Base-by-base conservation (phyloP, 2,888 invertebrate species). In the Willowsia nigromaculata region DNA sequence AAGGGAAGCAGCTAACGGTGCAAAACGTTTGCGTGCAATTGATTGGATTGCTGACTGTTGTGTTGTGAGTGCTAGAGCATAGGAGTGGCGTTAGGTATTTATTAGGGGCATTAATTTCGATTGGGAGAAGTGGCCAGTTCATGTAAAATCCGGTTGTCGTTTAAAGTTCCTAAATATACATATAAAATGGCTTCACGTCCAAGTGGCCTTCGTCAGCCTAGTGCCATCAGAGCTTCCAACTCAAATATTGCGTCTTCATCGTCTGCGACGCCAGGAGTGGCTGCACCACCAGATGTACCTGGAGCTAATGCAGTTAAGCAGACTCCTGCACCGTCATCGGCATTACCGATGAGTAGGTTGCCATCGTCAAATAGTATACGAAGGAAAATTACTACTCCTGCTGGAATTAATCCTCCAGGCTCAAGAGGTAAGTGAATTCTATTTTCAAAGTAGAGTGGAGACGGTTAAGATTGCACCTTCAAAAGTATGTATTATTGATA, bases 331-430 rank as follows among this genome's bases (percentile, higher is more conserved):
- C 62, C 37, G 18, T n/a, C 78, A 9, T 71, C 82, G 6, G 71
- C 81, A 11, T 37, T 85, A 4, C 56, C 82, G 3, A 88, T 88
- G 83, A 81, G 85, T 18, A 47, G 90, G 7, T 59, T 90, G 43
- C 90, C 90, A 6, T 90, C 90, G 0, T 76, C 90, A 13, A 90
- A 40, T 76, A 88, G 87, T 71, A 88, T 89, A 68, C 84, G 89
- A 65, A 18, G 89, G 7, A 89, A 89, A 40, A 89, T 89, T 25
- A 47, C 89, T 15, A 85, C 85, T 2, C 74, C 89, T 13, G 53
- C 18, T 0, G 85, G 89, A 15, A 89, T 89, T 22, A 78, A 87
- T 47, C 81, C 88, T 0, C 90, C 85, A 25, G 88, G 84, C 0
- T 90, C 90, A 0, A 90, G 78, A 84, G 90, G 90, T 83, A 59